Evolutionary conservation across 2,797 vertebrate genomes (phyloP), one percentile per base, ranked within the genome.

Genomic region (Leptoclinus maculatus): DNA sequence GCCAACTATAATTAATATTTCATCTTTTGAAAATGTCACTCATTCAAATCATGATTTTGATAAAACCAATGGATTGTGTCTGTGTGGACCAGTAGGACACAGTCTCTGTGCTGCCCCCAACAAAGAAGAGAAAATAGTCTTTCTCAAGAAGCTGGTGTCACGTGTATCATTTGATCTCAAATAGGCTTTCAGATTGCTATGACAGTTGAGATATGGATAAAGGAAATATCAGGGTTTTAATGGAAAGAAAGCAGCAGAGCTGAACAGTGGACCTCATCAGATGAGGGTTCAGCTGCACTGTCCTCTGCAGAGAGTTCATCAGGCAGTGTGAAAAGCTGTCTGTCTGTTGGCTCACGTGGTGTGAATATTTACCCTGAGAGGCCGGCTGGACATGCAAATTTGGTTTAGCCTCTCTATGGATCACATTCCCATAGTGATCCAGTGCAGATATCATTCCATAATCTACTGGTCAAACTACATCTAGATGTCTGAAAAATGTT

Each of bases 321-420:
- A 66, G 27, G 39, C 38, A 23, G 58, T 34, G n/a, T 53, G 67
- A 36, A 2, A 36, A 36, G 41, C 41, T 43, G 41, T 43, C 41
- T 43, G 41, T 8, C 36, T 36, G 14, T 43, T 43, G 41, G 4
- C 41, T 43, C 10, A 14, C 17, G 41, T 45, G 43, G 43, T 45
- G 43, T 63, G 66, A 83, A 74, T 80, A 74, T 68, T 82, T 69
- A 67, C 64, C 66, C 65, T 17, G 36, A 41, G 17, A 68, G 51
- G 32, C 47, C n/a, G 47, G n/a, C 47, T 49, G 51, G n/a, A 27
- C 23, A 27, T 27, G 23, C 27, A 32, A 0, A 27, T 23, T 54
- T 5, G 17, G 41, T 43, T 14, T 43, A 45, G 16, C 16, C 38
- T 39, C 5, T 17, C 16, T 17, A 45, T 17, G 16, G 41, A 45